Evolutionary conservation across 2,797 vertebrate species (phyloP), one percentile per base, ranked within the genome.

Genomic region (Lepilemur ruficaudatus): DNA sequence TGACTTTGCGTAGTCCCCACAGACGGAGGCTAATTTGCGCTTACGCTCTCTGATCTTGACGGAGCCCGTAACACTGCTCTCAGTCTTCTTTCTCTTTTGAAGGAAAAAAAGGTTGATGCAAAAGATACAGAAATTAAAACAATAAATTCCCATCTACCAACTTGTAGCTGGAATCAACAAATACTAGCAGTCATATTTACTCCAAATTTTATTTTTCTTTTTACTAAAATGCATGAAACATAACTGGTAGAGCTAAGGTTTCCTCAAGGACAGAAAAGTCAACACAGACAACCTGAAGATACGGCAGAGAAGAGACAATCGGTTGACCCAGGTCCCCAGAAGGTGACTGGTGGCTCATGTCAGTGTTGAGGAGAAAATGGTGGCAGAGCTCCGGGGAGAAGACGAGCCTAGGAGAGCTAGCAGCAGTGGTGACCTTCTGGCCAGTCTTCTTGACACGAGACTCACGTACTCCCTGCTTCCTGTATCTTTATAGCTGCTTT

Each of bases 191-290:
- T 83, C 43, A 46, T 43, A 59, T 78, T 81, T 93, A 96, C 25
- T 63, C 90, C 79, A 79, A 72, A 78, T 84, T 17, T 94, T 52
- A 89, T 46, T 97, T 76, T 91, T 73, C 28, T 92, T 92, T 91
- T 79, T 38, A 92, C 10, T 52, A 61, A 82, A 89, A 93, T 50
- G 4, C 43, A 75, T 78, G 76, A 93, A 88, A 57, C 4, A 5
- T 76, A 97, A 96, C 30, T 48, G 28, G 25, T 41, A 57, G 46
- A 75, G 25, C 4, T 94, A 48, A 72, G 46, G 65, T 46, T 84
- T 75, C 25, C 46, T 79, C 83, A 41, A 48, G 14, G n/a, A 7
- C 81, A 4, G n/a, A 89, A 93, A 72, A 46, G 43, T 9, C 46
- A 12, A 50, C 9, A 69, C 46, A 88, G 41, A 95, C 23, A 90